A percentile compares a stretch with the other conserved stretches of the same genome.
Conservation (phyloP, 2,113 vertebrate genomes). For the Panthera uncia region DNA sequence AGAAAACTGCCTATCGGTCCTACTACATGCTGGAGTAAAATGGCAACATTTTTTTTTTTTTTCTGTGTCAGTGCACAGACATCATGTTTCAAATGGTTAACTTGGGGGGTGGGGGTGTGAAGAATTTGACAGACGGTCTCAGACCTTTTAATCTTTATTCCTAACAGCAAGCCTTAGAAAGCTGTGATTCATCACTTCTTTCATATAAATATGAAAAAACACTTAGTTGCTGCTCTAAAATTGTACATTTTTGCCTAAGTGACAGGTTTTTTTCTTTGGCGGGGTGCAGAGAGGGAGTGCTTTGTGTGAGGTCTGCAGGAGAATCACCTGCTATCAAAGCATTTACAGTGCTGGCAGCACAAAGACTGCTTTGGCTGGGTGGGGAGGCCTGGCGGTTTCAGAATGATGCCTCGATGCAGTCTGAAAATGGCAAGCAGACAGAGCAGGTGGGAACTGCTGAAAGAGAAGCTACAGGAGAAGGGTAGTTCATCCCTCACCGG, state of each 20-base stretch:
- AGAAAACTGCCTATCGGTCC: not conserved
- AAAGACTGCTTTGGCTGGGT: not conserved
- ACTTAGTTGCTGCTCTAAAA: not conserved
- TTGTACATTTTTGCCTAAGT: slow-evolving; percentile 37
- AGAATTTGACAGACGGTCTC: not conserved
- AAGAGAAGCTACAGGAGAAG: not conserved
- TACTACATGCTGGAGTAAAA: not conserved
- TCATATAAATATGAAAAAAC: not conserved
- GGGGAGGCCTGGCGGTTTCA: not conserved
- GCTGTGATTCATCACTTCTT: not conserved
- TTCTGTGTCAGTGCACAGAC: not conserved
- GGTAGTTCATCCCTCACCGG: slow-evolving; percentile 68
- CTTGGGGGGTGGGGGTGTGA: not conserved
- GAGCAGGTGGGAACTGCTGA: not conserved
- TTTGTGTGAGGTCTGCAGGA: not conserved
- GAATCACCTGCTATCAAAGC: not conserved
- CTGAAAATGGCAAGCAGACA: not conserved
- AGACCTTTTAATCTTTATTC: slow-evolving; percentile 25
- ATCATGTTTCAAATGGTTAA: not conserved
- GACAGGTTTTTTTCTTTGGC: not conserved
- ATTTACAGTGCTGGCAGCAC: not conserved
- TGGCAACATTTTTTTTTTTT: not conserved
- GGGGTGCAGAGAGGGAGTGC: not conserved
- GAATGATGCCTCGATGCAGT: not conserved
- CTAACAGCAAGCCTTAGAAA: not conserved